Percentiles rank a stretch among this genome's conserved stretches.
Evolutionary conservation across 2,888 invertebrate genomes (phyloP).

Genomic region (Phrixothrix hirtus): DNA sequence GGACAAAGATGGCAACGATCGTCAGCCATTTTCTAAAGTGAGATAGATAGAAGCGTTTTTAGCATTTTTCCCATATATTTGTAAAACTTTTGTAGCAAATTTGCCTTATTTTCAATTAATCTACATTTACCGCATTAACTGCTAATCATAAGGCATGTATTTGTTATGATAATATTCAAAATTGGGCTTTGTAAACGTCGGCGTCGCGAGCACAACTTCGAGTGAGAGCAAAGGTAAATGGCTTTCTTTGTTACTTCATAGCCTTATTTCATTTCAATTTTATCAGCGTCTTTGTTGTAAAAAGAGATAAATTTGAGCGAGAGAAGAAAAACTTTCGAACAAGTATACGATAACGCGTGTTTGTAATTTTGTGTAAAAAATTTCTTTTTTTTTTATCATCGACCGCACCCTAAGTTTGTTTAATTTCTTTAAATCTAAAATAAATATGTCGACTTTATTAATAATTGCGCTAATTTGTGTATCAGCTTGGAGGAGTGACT

Average conservation of each 20-base stretch:
- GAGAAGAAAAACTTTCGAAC: conserved; percentile 57
- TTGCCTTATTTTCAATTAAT: conserved; percentile 3
- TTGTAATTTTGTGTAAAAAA: background rate
- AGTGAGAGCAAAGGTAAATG: conserved; percentile 53
- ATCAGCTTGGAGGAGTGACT: too few species aligned
- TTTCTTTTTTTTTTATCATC: conserved; percentile 2
- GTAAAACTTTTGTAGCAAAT: conserved; percentile 12
- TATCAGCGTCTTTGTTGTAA: conserved; percentile 58
- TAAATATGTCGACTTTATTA: too few species aligned
- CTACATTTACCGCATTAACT: background rate
- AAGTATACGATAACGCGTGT: conserved; percentile 1
- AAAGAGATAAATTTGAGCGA: conserved; percentile 55
- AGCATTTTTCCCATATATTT: conserved; percentile 45
- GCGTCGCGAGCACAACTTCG: conserved; percentile 44
- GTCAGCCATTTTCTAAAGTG: conserved; percentile 59
- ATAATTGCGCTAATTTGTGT: too few species aligned
- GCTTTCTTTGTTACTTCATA: conserved; percentile 57
- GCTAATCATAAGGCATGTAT: conserved; percentile 1
- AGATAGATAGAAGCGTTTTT: conserved; percentile 56
- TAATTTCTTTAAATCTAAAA: too few species aligned
- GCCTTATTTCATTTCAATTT: conserved; percentile 57
- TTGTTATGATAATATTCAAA: conserved; percentile 16
- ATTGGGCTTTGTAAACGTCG: conserved; percentile 32
- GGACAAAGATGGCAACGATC: conserved; percentile 58
- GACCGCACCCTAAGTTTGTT: conserved; percentile 22